These are phyloP conservation scores for Leucoraja erinaceus DNA, from an alignment of 2,113 vertebrate species.

Conservation along the genomic window DNA sequence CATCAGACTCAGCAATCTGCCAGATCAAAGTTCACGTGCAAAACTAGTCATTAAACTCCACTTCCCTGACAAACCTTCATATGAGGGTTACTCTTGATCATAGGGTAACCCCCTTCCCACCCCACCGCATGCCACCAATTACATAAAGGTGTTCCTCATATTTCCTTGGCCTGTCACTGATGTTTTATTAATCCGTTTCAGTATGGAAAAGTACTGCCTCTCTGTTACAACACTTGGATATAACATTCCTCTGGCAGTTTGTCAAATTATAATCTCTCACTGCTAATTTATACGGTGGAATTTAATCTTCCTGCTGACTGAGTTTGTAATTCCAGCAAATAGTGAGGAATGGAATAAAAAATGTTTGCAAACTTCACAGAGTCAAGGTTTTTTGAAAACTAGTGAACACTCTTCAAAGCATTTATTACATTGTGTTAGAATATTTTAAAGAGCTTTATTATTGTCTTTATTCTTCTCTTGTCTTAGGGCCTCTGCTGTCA, in stretches of 20 bases:
- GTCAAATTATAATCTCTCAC: not conserved
- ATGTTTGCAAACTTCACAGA: not conserved
- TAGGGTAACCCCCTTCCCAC: too few relatives aligned
- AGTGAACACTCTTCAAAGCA: not conserved
- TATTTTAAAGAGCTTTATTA: not conserved
- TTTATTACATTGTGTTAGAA: not conserved
- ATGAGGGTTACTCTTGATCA: too few relatives aligned
- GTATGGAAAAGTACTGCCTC: slow-evolving; percentile 31
- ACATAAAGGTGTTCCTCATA: not conserved
- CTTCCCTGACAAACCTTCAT: too few relatives aligned
- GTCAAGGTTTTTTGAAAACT: too few relatives aligned
- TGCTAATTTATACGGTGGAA: not conserved
- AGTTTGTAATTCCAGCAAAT: too few relatives aligned
- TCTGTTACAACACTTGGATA: not conserved
- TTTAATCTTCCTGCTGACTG: not conserved
- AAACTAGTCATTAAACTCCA: too few relatives aligned
- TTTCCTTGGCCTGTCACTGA: not conserved
- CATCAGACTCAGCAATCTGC: too few relatives aligned
- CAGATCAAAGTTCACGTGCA: too few relatives aligned
- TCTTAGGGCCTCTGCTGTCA: not conserved
- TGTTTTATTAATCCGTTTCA: slow-evolving; percentile 8
- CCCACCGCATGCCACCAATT: too few relatives aligned
- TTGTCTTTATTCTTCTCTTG: not conserved
- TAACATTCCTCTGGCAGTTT: slow-evolving; percentile 2
- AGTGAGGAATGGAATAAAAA: not conserved